Evolutionary conservation across 2,797 vertebrate genomes (phyloP).

Genomic region (Naso thynnoides): DNA sequence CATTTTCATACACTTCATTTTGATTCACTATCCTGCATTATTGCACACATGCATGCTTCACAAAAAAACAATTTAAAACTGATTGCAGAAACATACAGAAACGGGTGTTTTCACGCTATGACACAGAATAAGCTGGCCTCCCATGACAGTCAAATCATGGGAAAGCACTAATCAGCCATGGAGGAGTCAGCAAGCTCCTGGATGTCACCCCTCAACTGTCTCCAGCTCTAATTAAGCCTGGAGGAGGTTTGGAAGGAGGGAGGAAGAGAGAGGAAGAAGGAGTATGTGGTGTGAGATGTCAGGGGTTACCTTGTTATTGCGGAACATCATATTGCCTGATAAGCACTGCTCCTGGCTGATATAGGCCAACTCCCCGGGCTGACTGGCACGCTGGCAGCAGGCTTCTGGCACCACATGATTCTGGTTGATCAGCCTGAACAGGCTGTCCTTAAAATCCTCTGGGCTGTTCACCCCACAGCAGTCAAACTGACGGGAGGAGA

Average conservation of each 20-base stretch:
- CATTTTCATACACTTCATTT: constrained; percentile 46
- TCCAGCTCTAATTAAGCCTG: constrained; percentile 75
- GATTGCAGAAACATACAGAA: constrained; percentile 1
- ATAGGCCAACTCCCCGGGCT: constrained; percentile 81
- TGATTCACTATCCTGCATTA: constrained; percentile 46
- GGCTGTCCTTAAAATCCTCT: constrained; percentile 91
- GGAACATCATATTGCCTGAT: constrained; percentile 86
- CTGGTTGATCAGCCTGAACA: constrained; percentile 81
- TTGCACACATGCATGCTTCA: constrained; percentile 8
- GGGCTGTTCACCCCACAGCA: constrained; percentile 97
- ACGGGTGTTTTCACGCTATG: constrained; percentile 30
- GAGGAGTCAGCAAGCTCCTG: constrained; percentile 64
- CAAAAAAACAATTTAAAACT: constrained; percentile 17
- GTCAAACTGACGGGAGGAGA: constrained; percentile 86
- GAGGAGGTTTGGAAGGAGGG: constrained; percentile 59
- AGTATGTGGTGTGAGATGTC: constrained; percentile 42
- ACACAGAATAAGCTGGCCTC: constrained; percentile 44
- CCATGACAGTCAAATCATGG: constrained; percentile 66
- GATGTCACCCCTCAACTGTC: constrained; percentile 66
- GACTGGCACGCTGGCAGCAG: constrained; percentile 89
- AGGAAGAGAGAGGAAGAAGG: constrained; percentile 10
- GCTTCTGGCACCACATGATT: constrained; percentile 86
- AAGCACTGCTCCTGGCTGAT: constrained; percentile 89
- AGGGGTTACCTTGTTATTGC: constrained; percentile 92
- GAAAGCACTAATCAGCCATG: constrained; percentile 74